A percentile compares a stretch with the other conserved stretches of the same genome.
These are phyloP conservation scores for Fringilla coelebs DNA, from an alignment of 2,797 vertebrate genomes.

Conservation along the genomic window DNA sequence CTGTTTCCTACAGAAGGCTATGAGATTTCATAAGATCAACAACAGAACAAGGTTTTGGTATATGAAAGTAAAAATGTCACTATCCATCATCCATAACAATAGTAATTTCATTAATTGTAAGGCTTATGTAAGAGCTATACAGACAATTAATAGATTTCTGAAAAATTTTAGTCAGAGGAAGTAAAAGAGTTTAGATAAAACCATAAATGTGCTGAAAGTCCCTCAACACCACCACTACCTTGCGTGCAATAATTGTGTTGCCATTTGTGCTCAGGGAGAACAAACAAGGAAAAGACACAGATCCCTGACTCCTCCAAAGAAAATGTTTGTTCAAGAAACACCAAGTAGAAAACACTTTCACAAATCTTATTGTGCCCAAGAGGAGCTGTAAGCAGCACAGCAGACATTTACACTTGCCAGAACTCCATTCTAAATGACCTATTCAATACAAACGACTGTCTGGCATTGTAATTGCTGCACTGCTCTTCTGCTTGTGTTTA, in stretches of 20 bases:
- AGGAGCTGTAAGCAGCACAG: slow-evolving; percentile 22
- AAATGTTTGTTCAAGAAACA: slow-evolving; percentile 63
- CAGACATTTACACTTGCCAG: slow-evolving; percentile 55
- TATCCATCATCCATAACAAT: neutral
- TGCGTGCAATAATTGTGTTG: slow-evolving; percentile 37
- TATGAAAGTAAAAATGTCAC: neutral
- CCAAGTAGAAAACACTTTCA: slow-evolving; percentile 56
- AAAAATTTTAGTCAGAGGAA: neutral
- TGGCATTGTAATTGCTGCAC: slow-evolving; percentile 12
- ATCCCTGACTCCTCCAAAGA: slow-evolving; percentile 17
- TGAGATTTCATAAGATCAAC: neutral
- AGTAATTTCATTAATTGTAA: neutral
- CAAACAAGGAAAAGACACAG: slow-evolving; percentile 50
- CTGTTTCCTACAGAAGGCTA: neutral
- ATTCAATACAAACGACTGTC: slow-evolving; percentile 32
- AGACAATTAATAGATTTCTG: neutral
- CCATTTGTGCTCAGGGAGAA: slow-evolving; percentile 39
- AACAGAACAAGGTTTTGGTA: neutral
- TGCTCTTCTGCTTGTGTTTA: neutral
- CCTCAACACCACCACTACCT: slow-evolving; percentile 6
- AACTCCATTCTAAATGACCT: slow-evolving; percentile 46
- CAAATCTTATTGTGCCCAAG: slow-evolving; percentile 59
- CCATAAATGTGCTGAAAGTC: neutral
- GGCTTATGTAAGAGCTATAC: neutral
- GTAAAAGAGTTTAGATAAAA: neutral